These are phyloP conservation scores for Alloscopus bannaensis DNA, from an alignment of 2,888 invertebrate species.

Conservation along the genomic window DNA sequence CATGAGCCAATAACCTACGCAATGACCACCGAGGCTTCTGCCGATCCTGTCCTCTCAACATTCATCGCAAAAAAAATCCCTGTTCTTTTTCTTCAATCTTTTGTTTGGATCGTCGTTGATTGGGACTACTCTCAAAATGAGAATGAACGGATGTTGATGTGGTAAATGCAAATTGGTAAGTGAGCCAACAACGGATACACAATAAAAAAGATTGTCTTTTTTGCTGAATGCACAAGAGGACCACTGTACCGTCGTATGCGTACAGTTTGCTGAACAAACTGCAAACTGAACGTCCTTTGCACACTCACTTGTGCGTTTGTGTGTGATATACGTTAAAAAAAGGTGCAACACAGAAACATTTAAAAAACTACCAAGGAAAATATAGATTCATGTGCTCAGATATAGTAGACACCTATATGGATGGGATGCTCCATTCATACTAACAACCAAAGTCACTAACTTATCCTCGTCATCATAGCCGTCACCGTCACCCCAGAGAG, in stretches of 20 bases:
- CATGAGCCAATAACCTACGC: background rate
- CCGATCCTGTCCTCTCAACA: conserved; percentile 7
- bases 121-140: conserved; percentile 4
- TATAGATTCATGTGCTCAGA: conserved; percentile 23
- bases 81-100: conserved; percentile 27
- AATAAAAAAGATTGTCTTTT: conserved; percentile 18
- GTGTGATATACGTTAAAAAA: background rate
- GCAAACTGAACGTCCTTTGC: too few species aligned
- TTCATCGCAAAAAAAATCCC: conserved; percentile 22
- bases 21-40: too few species aligned
- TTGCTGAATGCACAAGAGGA: conserved; percentile 1
- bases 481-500: too few species aligned
- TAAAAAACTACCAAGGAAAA: conserved; percentile 8
- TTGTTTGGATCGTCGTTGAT: too few species aligned
- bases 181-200: conserved; percentile 22
- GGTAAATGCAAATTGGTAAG: conserved; percentile 41
- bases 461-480: too few species aligned
- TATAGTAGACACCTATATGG: background rate
- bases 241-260: conserved; percentile 23
- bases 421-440: too few species aligned
- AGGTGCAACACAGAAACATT: background rate
- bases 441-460: too few species aligned
- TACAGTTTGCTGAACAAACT: conserved; percentile 34
- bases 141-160: conserved; percentile 53
- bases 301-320: background rate